These are phyloP conservation scores for Arctopsyche grandis DNA, from an alignment of 1,140 invertebrate genomes.

Conservation along the genomic window DNA sequence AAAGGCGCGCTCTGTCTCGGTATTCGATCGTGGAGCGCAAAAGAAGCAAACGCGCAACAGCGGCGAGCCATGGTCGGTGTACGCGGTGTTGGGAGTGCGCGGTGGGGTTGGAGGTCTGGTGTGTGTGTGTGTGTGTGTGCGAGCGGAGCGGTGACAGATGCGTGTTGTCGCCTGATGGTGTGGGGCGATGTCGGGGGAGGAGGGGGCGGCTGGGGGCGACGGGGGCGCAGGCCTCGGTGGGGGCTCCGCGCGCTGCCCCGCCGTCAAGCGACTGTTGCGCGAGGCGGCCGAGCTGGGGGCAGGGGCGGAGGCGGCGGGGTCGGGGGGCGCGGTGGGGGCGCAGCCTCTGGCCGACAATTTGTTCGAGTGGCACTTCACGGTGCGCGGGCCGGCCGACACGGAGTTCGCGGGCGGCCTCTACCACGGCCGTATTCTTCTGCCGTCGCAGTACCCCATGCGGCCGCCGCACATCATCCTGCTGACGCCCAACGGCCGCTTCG, in stretches of 20 bases:
- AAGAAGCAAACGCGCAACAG: neutral
- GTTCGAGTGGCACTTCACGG: slow-evolving; percentile 97
- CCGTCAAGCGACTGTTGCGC: slow-evolving; percentile 76
- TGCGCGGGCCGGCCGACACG: slow-evolving; percentile 80
- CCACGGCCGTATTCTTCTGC: slow-evolving; percentile 87
- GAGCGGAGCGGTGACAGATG: neutral
- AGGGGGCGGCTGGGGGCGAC: slow-evolving; percentile 1
- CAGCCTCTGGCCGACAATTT: slow-evolving; percentile 90
- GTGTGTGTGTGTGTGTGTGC: too few species aligned
- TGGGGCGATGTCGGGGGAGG: neutral
- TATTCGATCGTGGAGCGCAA: neutral
- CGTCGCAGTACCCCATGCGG: slow-evolving; percentile 93
- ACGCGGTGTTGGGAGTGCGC: too few species aligned
- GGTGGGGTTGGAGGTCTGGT: neutral
- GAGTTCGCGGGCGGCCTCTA: slow-evolving; percentile 88
- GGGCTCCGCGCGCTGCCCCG: slow-evolving; percentile 56
- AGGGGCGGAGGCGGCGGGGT: slow-evolving; percentile 88
- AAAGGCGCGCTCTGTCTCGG: too few species aligned
- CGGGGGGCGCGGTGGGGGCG: slow-evolving; percentile 85
- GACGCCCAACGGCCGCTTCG: slow-evolving; percentile 92
- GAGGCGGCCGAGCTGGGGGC: slow-evolving; percentile 91
- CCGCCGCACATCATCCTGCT: slow-evolving; percentile 91
- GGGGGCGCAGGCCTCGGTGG: neutral
- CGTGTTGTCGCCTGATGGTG: neutral
- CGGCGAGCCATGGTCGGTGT: too few species aligned